These are phyloP conservation scores for Okapia johnstoni DNA, from an alignment of 2,113 vertebrate species.

Conservation along the genomic window DNA sequence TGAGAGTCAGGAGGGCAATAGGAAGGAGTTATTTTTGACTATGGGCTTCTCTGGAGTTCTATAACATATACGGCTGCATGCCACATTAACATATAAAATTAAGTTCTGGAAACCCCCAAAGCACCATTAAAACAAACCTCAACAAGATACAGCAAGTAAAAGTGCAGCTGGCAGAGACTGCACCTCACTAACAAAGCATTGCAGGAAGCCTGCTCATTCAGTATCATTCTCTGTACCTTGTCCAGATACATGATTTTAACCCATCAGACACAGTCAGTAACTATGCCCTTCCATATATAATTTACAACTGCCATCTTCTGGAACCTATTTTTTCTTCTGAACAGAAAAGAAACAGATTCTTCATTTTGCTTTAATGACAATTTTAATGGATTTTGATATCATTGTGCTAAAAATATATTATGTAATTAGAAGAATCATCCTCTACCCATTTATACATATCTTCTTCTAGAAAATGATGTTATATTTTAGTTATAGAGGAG, in stretches of 20 bases:
- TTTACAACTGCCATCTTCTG: not conserved
- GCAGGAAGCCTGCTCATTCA: constrained; percentile 24
- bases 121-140: constrained; percentile 62
- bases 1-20: not conserved
- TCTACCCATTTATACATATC: not conserved
- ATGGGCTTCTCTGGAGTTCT: constrained; percentile 8
- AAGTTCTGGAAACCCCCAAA: constrained; percentile 40
- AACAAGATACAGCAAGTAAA: constrained; percentile 48
- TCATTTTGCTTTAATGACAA: not conserved
- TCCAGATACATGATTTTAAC: constrained; percentile 9
- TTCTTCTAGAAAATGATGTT: constrained; percentile 19
- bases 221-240: not conserved
- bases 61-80: constrained; percentile 49
- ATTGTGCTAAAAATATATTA: constrained; percentile 21
- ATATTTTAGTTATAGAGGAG: not conserved
- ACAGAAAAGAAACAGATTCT: not conserved
- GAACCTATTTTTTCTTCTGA: not conserved
- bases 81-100: constrained; percentile 66
- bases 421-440: not conserved
- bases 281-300: not conserved
- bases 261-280: not conserved
- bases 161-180: constrained; percentile 31
- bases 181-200: constrained; percentile 36
- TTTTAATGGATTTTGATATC: not conserved
- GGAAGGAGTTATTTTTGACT: constrained; percentile 48